Evolutionary conservation across 2,797 vertebrate species (phyloP).

Genomic region (Esox masquinongy): DNA sequence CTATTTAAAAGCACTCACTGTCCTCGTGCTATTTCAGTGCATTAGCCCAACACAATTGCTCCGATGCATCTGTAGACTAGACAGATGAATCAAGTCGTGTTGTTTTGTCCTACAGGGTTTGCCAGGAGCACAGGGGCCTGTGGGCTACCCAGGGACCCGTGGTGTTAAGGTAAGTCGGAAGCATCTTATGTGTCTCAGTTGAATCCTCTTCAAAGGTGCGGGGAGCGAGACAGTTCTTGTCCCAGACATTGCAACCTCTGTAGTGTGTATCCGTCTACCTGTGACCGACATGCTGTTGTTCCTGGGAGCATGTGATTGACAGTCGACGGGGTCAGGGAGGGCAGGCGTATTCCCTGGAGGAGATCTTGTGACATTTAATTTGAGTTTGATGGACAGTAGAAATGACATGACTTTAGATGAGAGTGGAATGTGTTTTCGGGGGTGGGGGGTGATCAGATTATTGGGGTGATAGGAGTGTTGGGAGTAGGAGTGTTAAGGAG

Average conservation of each 20-base stretch:
- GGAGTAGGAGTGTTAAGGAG: no score
- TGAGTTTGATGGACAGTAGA: slow-evolving; percentile 53
- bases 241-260: slow-evolving; percentile 18
- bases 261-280: slow-evolving; percentile 19
- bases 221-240: slow-evolving; percentile 39
- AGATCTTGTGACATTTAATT: slow-evolving; percentile 41
- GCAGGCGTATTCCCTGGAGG: slow-evolving; percentile 50
- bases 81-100: neutral
- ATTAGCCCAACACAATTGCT: slow-evolving; percentile 14
- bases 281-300: slow-evolving; percentile 54
- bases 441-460: slow-evolving; percentile 7
- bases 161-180: slow-evolving; percentile 87
- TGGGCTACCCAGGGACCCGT: slow-evolving; percentile 88
- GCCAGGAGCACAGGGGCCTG: slow-evolving; percentile 79
- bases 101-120: slow-evolving; percentile 72
- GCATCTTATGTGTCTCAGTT: slow-evolving; percentile 22
- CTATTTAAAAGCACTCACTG: neutral
- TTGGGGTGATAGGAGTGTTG: no score
- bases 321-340: slow-evolving; percentile 55
- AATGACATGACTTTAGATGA: slow-evolving; percentile 36
- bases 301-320: slow-evolving; percentile 57
- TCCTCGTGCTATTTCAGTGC: neutral
- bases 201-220: slow-evolving; percentile 2
- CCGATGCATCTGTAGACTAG: slow-evolving; percentile 1
- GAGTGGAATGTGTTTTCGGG: slow-evolving; percentile 27